These are phyloP conservation scores for Puffinus mauretanicus DNA, from an alignment of 2,113 vertebrate species.

Conservation along the genomic window DNA sequence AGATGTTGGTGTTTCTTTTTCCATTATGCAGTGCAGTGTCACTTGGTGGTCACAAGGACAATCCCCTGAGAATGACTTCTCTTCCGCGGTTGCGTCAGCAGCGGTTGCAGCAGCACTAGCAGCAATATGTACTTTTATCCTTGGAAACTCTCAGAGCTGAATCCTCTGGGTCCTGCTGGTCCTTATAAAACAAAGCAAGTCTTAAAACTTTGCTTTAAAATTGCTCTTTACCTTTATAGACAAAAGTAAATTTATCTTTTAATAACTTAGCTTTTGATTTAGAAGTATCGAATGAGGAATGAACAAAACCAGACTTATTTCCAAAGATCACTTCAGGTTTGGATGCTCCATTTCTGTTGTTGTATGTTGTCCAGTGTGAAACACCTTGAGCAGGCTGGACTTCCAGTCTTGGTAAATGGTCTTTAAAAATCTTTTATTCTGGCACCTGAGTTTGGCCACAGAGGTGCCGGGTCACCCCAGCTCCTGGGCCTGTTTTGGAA, in stretches of 20 bases:
- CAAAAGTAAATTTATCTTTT: no score
- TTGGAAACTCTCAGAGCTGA: neutral
- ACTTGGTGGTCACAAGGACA: neutral
- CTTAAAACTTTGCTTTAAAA: no score
- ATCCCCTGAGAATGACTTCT: neutral
- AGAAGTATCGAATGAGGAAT: fast-evolving
- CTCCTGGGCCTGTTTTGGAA: neutral
- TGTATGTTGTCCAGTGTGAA: fast-evolving
- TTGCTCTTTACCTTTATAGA: neutral
- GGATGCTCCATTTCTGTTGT: neutral
- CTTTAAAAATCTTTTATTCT: neutral
- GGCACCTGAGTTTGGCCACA: neutral
- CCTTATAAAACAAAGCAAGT: neutral
- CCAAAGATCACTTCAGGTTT: neutral
- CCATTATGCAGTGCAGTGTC: neutral
- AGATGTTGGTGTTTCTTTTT: neutral
- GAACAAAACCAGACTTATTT: no score
- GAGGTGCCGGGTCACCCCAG: neutral
- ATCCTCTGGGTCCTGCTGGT: neutral
- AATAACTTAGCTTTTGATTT: neutral
- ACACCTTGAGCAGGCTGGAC: no score
- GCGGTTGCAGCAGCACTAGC: neutral
- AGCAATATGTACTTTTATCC: neutral
- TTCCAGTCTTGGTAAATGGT: fast-evolving
- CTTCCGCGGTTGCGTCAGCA: fast-evolving